Evolutionary conservation across 2,113 vertebrate species (phyloP), one percentile per base, ranked within the genome.

Genomic region (Actenoides lindsayi): DNA sequence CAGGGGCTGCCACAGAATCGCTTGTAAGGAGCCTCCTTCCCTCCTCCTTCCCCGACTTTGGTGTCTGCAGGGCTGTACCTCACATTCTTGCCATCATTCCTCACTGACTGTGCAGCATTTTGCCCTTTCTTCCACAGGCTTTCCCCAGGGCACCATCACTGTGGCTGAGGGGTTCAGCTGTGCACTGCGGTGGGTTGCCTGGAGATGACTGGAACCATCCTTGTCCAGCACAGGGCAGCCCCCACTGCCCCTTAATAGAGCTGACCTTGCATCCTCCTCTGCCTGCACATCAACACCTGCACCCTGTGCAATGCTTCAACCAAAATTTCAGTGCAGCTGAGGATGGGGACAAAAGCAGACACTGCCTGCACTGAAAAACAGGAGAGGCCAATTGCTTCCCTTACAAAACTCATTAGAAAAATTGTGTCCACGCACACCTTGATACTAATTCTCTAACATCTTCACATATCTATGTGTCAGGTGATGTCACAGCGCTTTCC

Each of bases 351-450:
- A 39, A 60, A 65, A 54, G 5, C 24, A 89, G 64, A 46, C 12
- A 12, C 14, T 30, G 15, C 33, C 19, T 16, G 4, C 10, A 11
- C 30, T 31, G 39, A 65, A 74, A 62, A 77, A 57, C 16, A 74
- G 48, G n/a, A 62, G 7, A 70, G 60, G 24, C 9, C 27, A 57
- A 15, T 44, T 9, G 11, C 16, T 80, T 62, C 4, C 24, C 18
- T 41, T 35, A 11, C 5, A 54, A 57, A 90, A 53, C 1, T 63
- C 18, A 14, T 9, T 25, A 28, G 41, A 59, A 84, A 53, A 44
- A 10, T 6, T 2, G 6, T 25, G 11, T 44, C 6, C 3, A 20
- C 19, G 11, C 13, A 16, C 0, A 0, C 8, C 17, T 50, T 56
- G 28, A 44, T 23, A 39, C 6, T n/a, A 35, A 11, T 28, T 46